Conservation (phyloP, 2,797 vertebrate genomes). For the Valencia hispanica region DNA sequence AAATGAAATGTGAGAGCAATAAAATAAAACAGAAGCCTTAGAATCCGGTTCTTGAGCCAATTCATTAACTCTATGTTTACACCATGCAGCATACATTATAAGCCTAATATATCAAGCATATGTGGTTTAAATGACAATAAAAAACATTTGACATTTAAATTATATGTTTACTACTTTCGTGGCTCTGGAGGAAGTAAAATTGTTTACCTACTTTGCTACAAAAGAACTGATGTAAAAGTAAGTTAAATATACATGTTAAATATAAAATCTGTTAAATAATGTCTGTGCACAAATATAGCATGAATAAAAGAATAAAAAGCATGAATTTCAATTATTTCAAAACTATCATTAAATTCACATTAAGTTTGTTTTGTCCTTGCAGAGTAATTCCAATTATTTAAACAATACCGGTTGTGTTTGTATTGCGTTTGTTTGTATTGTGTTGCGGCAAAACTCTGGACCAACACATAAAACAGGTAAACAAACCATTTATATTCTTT, state of each 20-base stretch:
- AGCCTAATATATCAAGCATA: background rate
- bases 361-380: background rate
- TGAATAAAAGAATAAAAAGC: background rate
- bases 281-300: background rate
- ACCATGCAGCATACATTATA: background rate
- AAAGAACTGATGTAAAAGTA: background rate
- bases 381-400: too few species aligned
- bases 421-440: too few species aligned
- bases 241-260: background rate
- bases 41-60: background rate
- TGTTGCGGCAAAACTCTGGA: too few species aligned
- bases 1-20: slow-evolving; percentile 1
- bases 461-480: too few species aligned
- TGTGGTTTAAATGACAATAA: background rate
- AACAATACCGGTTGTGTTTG: background rate
- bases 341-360: too few species aligned
- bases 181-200: background rate
- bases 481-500: too few species aligned
- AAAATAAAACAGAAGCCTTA: background rate
- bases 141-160: background rate
- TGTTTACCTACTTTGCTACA: background rate
- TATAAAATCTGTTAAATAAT: background rate
- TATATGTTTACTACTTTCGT: background rate
- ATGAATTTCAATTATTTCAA: background rate
- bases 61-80: background rate